Percentiles rank a stretch among this genome's conserved stretches.
Conservation (phyloP, 1,140 invertebrate genomes). For the Camponotus pennsylvanicus region DNA sequence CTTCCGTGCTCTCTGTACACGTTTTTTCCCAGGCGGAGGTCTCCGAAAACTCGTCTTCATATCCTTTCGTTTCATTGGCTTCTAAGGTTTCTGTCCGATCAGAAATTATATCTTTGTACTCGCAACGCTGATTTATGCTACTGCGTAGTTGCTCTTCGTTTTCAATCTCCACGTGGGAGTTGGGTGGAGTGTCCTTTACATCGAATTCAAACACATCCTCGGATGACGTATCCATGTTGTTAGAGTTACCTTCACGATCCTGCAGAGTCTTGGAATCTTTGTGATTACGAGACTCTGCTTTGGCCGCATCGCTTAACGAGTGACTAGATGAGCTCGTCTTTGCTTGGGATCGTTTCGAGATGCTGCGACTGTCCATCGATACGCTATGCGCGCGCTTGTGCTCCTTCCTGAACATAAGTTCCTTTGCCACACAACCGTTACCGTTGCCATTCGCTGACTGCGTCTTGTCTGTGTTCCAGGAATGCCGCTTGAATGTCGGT, state of each 20-base stretch:
- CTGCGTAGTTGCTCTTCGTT: constrained; percentile 75
- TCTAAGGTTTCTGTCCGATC: constrained; percentile 56
- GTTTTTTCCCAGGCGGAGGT: constrained; percentile 81
- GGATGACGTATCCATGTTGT: constrained; percentile 78
- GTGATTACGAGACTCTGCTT: constrained; percentile 58
- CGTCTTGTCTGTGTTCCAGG: constrained; percentile 86
- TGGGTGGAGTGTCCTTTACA: constrained; percentile 82
- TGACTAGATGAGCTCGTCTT: constrained; percentile 80
- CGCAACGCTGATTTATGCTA: constrained; percentile 68
- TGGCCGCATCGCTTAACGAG: constrained; percentile 78
- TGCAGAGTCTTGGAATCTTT: constrained; percentile 58
- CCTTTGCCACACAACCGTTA: constrained; percentile 73
- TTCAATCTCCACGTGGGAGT: constrained; percentile 82
- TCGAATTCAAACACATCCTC: constrained; percentile 81
- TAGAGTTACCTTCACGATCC: constrained; percentile 47
- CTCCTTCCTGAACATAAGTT: constrained; percentile 80
- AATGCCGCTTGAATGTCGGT: constrained; percentile 87
- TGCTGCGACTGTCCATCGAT: constrained; percentile 84
- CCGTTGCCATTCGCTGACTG: constrained; percentile 40
- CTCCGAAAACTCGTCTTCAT: constrained; percentile 80
- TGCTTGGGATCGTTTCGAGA: constrained; percentile 76
- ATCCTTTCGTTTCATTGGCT: constrained; percentile 62
- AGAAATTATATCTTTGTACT: constrained; percentile 74
- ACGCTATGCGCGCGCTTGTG: constrained; percentile 88
- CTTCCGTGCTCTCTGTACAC: constrained; percentile 80